These are phyloP conservation scores for Lycia hirtaria DNA, from an alignment of 2,888 invertebrate genomes.

Conservation along the genomic window DNA sequence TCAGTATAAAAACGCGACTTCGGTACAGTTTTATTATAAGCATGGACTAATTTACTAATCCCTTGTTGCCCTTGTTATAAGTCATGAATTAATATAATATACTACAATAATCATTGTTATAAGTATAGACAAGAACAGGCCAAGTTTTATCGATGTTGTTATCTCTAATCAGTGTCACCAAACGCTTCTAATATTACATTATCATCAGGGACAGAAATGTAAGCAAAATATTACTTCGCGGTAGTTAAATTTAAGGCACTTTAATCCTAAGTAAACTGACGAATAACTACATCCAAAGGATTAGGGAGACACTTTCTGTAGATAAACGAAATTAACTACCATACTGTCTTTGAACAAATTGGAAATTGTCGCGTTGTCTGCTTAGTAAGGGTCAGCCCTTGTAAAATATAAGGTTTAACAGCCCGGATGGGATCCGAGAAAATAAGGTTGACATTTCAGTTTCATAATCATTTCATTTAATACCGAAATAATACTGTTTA, in stretches of 20 bases:
- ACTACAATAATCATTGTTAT: no score
- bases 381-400: slow-evolving; percentile 2
- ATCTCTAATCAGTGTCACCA: no score
- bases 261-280: slow-evolving; percentile 39
- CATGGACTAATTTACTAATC: no score
- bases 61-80: no score
- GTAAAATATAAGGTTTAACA: slow-evolving; percentile 4
- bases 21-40: no score
- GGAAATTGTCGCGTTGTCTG: slow-evolving; percentile 18
- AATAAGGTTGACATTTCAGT: neutral
- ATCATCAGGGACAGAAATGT: slow-evolving; percentile 6
- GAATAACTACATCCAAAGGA: slow-evolving; percentile 31
- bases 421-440: neutral
- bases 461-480: no score
- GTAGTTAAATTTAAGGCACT: slow-evolving; percentile 19
- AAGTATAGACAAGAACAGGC: no score
- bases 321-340: slow-evolving; percentile 30
- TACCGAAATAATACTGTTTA: no score
- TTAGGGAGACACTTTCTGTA: slow-evolving; percentile 21
- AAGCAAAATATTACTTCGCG: slow-evolving; percentile 17
- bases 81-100: no score
- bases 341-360: slow-evolving; percentile 25
- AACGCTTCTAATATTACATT: no score
- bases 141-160: no score
- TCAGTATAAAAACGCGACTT: no score